A percentile compares a stretch with the other conserved stretches of the same genome.
Conservation (phyloP, 2,113 vertebrate species). For the Gyps fulvus region DNA sequence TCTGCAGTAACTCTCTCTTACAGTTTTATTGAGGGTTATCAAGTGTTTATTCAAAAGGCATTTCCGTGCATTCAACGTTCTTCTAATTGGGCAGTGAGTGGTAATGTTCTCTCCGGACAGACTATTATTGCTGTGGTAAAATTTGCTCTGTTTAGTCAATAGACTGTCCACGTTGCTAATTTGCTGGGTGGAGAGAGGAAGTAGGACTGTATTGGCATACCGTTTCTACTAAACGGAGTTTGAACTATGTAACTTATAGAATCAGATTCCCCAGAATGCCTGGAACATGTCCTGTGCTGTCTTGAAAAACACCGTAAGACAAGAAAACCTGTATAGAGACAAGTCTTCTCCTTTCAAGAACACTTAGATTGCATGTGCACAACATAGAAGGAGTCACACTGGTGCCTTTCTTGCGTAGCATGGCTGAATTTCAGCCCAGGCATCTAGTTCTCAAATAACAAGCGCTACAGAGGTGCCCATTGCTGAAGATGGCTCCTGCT, state of each 20-base stretch:
- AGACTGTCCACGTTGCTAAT: background rate
- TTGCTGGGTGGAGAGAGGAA: constrained; percentile 14
- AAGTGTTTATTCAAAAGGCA: constrained; percentile 57
- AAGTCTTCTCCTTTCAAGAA: background rate
- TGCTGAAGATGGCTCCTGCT: background rate
- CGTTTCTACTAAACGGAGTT: background rate
- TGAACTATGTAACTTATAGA: background rate
- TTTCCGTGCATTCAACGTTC: constrained; percentile 26
- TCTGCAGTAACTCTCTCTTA: constrained; percentile 25
- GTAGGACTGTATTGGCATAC: background rate
- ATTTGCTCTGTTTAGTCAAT: background rate
- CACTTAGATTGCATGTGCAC: background rate
- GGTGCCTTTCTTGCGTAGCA: background rate
- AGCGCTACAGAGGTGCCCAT: accelerated
- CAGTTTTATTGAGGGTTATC: constrained; percentile 55
- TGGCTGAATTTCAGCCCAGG: background rate
- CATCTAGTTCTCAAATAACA: background rate
- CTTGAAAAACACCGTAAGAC: background rate
- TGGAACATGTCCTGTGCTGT: background rate
- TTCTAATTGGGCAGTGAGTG: constrained; percentile 27
- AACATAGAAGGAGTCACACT: accelerated
- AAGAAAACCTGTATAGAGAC: background rate
- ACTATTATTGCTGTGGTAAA: background rate
- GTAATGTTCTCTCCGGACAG: background rate
- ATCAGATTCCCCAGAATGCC: background rate